Percentiles rank a stretch among this genome's conserved stretches.
These are phyloP conservation scores for Trissoscelio sp. DNA, from an alignment of 2,888 invertebrate species.

Conservation along the genomic window DNA sequence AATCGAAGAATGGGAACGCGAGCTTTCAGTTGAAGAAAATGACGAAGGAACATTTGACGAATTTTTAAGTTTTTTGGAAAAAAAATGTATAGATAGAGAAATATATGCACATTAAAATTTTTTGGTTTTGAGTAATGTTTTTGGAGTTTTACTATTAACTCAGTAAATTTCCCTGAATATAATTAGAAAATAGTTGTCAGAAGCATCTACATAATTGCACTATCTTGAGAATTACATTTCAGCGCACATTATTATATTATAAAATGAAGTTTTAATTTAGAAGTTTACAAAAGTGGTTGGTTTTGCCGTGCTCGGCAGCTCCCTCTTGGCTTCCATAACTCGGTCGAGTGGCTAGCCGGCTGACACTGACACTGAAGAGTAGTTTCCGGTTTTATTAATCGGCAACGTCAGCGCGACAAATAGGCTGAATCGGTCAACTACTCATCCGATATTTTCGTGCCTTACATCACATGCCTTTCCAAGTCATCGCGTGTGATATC, in stretches of 20 bases:
- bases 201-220: too few relatives aligned
- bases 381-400: constrained; percentile 65
- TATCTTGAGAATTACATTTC: too few relatives aligned
- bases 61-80: constrained; percentile 20
- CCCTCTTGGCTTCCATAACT: constrained; percentile 42
- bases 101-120: too few relatives aligned
- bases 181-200: too few relatives aligned
- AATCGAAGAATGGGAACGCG: constrained; percentile 37
- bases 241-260: constrained; percentile 7
- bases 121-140: too few relatives aligned
- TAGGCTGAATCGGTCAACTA: constrained; percentile 44
- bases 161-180: too few relatives aligned
- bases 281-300: constrained; percentile 8
- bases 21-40: constrained; percentile 3
- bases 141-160: too few relatives aligned
- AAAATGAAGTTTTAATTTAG: constrained; percentile 1
- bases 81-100: too few relatives aligned
- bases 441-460: constrained; percentile 52
- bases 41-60: not conserved
- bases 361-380: constrained; percentile 67
- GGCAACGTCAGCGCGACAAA: constrained; percentile 51
- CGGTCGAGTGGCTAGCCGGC: constrained; percentile 57
- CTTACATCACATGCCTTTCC: constrained; percentile 38
- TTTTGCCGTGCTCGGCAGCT: constrained; percentile 11
- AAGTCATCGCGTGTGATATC: constrained; percentile 16